Conservation (phyloP, 2,797 vertebrate genomes). For the Silurus lanzhouensis region DNA sequence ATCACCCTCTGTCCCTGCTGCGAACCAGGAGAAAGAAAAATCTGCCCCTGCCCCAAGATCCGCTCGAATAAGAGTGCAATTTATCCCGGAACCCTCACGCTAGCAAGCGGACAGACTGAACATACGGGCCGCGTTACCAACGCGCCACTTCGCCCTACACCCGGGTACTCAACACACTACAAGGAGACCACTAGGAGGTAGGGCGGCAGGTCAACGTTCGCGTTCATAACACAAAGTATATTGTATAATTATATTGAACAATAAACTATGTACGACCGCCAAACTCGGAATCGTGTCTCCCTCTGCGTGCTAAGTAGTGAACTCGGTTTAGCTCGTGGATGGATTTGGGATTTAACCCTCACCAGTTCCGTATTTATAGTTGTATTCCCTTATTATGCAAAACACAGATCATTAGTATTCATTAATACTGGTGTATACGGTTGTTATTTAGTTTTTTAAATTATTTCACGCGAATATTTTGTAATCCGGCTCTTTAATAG, state of each 20-base stretch:
- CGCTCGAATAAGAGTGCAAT: not conserved
- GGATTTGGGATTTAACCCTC: not conserved
- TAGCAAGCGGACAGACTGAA: not conserved
- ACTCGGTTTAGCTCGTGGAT: not conserved
- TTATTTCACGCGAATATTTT: not conserved
- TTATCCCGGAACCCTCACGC: not conserved
- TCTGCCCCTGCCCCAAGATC: too few relatives aligned
- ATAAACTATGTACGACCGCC: not conserved
- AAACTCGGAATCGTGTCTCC: not conserved
- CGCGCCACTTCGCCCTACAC: not conserved
- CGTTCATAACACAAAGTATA: too few relatives aligned
- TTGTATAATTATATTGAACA: not conserved
- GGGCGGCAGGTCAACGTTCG: too few relatives aligned
- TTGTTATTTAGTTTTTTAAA: not conserved
- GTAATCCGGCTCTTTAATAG: not conserved
- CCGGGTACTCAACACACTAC: not conserved
- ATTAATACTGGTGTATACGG: not conserved
- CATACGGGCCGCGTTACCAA: conserved; percentile 8
- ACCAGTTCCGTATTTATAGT: not conserved
- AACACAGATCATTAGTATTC: not conserved
- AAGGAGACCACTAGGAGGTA: too few relatives aligned
- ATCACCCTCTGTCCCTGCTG: too few relatives aligned
- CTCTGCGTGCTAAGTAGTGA: not conserved
- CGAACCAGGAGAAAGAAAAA: too few relatives aligned
- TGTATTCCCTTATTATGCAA: not conserved